Conservation (phyloP, 2,888 invertebrate genomes). For the Calameuta pallipes region DNA sequence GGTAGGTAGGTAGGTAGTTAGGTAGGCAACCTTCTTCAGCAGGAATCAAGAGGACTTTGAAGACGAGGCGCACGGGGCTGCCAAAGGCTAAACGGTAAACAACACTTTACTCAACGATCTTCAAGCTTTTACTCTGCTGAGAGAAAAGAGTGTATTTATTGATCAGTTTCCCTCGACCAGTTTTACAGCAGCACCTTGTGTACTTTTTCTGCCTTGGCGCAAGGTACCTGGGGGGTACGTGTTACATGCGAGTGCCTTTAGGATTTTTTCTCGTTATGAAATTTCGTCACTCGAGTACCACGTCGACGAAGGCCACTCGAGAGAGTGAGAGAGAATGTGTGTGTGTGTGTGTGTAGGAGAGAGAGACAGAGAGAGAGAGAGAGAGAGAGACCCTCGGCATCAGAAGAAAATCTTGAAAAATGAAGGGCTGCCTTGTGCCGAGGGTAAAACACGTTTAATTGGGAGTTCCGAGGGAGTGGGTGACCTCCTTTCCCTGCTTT, state of each 20-base stretch:
- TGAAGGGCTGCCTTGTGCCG: constrained; percentile 24
- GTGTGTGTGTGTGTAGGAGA: background rate
- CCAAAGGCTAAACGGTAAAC: background rate
- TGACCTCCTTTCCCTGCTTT: too few relatives aligned
- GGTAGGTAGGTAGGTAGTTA: background rate
- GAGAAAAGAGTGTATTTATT: too few relatives aligned
- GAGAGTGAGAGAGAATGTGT: background rate
- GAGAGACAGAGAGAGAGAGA: background rate
- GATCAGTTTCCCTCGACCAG: too few relatives aligned
- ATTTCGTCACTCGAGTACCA: constrained; percentile 26
- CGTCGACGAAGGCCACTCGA: background rate
- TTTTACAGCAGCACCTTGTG: too few relatives aligned
- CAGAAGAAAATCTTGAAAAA: constrained; percentile 51
- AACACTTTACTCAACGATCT: too few relatives aligned
- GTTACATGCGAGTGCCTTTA: too few relatives aligned
- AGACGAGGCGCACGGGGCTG: background rate
- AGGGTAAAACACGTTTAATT: constrained; percentile 1
- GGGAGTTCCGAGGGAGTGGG: background rate
- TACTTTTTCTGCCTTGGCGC: too few relatives aligned
- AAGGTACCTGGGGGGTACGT: too few relatives aligned
- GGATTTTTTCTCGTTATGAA: constrained; percentile 25
- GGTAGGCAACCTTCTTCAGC: constrained; percentile 17
- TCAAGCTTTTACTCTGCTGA: too few relatives aligned
- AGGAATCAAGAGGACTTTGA: constrained; percentile 31
- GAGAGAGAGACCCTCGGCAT: constrained; percentile 18